phyloP scores from a whole-genome alignment of 2,113 vertebrate genomes.

The Menidia beryllina region DNA sequence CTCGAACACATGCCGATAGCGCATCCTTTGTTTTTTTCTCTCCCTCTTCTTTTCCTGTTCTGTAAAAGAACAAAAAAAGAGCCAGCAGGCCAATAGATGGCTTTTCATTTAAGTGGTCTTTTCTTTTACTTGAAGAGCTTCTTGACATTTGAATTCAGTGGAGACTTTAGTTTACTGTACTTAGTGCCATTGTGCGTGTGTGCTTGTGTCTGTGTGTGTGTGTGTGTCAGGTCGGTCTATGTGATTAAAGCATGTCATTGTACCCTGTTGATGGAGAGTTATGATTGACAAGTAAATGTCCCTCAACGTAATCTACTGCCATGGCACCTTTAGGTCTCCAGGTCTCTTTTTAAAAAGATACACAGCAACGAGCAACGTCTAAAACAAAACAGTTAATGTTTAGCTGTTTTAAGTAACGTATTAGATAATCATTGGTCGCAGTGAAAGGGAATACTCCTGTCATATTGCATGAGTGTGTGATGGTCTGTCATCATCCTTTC shows the following conservation, averaged over 20 bases:
- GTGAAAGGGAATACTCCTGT: constrained; percentile 24
- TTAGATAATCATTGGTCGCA: constrained; percentile 30
- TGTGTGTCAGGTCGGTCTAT: constrained; percentile 1
- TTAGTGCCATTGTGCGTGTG: constrained; percentile 18
- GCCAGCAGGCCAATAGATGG: constrained; percentile 35
- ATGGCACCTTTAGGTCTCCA: neutral
- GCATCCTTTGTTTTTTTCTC: constrained; percentile 26
- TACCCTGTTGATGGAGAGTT: neutral
- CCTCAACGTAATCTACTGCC: neutral
- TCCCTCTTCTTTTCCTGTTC: neutral
- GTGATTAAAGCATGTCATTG: constrained; percentile 34
- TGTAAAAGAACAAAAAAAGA: constrained; percentile 32
- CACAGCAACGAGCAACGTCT: neutral
- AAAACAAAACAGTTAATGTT: neutral
- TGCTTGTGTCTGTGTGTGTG: constrained; percentile 5
- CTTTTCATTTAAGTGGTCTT: constrained; percentile 45
- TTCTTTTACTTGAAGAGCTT: constrained; percentile 38
- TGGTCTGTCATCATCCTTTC: constrained; percentile 58
- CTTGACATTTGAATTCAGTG: constrained; percentile 61
- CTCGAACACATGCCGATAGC: constrained; percentile 3
- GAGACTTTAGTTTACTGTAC: constrained; percentile 13
- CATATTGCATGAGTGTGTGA: constrained; percentile 42
- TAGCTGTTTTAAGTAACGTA: constrained; percentile 2
- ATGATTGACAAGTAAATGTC: constrained; percentile 50
- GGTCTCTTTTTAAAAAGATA: neutral